Base-by-base conservation (phyloP, 2,888 invertebrate species). In the Kuschelorhynchus macadamiae region DNA sequence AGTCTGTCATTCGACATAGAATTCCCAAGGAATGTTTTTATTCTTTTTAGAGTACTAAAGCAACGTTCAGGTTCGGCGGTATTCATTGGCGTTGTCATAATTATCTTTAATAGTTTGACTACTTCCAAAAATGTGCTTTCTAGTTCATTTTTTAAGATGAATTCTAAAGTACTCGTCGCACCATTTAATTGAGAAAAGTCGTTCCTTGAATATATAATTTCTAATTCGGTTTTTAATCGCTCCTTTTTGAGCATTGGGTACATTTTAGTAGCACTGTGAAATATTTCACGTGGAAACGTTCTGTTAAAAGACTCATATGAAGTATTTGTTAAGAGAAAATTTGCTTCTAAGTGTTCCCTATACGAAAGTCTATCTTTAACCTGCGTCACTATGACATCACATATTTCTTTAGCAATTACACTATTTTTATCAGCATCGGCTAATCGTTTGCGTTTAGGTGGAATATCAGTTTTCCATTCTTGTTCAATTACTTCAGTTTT, bases 281-380 rank as follows among this genome's bases (percentile, higher is more conserved):
- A 21, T 18, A 42, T 56, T 17, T 56, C 21, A 2, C 5, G 5
- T 41, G 61, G 61, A 50, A 61, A 49, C 7, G 33, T 50, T 21
- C 14, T 44, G 16, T 8, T 18, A n/a, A 21, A 39, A 50, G 30
- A 36, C 25, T 12, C 0, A 18, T 44, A 55, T 11, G 20, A 18
- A 17, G 20, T 36, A 14, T 59, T 42, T 11, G 16, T 42, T 4
- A 63, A 14, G 2, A 63, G 53, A 2, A 36, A 12, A 46, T 20
- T 32, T 44, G 44, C 66, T 52, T 66, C 14, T 50, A 66, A 66
- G 42, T 66, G 52, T n/a, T 50, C 60, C 33, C 66, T 21, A 50
- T 44, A 56, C 12, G 42, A 21, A 20, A 56, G 20, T 18, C 41
- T 17, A n/a, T 66, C 60, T 33, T 52, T 60, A 21, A 50, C 7